Conservation (phyloP, 2,113 vertebrate genomes). For the Ifrita kowaldi region DNA sequence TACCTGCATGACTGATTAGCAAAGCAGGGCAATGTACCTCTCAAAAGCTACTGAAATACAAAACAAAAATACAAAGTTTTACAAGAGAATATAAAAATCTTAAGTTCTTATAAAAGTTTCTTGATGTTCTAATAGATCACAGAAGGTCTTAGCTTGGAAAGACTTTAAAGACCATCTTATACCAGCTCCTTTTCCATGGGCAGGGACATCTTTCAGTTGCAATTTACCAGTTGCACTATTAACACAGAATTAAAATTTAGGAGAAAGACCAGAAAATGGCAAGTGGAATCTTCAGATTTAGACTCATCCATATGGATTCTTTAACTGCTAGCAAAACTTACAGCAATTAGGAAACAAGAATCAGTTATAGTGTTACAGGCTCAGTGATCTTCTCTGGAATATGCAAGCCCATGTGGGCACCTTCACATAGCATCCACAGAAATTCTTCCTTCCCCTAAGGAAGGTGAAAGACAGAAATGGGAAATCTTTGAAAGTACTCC, state of each 20-base stretch:
- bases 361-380: not conserved
- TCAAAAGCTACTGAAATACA: not conserved
- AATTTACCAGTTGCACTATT: not conserved
- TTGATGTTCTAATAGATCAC: not conserved
- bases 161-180: not conserved
- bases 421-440: fast-evolving
- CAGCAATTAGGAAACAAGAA: not conserved
- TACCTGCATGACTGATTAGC: not conserved
- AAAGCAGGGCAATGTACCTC: not conserved
- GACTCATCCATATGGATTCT: not conserved
- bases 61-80: not conserved
- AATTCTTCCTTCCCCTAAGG: not conserved
- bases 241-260: not conserved
- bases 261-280: not conserved
- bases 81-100: not conserved
- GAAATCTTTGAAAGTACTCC: not conserved
- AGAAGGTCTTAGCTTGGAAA: not conserved
- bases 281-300: not conserved
- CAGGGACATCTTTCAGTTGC: not conserved
- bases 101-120: not conserved
- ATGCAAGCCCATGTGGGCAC: not conserved
- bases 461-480: not conserved
- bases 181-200: not conserved
- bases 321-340: not conserved
- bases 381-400: not conserved